Evolutionary conservation across 1,140 invertebrate species (phyloP).

Genomic region (Lucilia cuprina): DNA sequence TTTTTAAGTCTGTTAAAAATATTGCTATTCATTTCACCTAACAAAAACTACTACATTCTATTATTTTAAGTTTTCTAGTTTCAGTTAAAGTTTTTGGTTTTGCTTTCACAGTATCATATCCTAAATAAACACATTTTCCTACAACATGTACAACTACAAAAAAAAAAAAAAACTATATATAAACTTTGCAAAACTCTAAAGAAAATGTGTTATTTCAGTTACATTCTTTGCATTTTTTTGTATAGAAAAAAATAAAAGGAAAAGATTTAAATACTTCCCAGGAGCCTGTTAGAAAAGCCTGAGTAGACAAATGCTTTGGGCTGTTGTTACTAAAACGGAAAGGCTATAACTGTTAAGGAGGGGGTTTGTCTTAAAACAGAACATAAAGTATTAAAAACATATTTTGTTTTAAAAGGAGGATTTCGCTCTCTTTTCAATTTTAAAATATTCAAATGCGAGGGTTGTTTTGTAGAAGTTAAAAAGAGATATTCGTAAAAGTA

Average conservation of each 20-base stretch:
- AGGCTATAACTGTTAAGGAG: too few relatives aligned
- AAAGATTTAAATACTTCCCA: neutral
- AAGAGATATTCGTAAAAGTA: too few relatives aligned
- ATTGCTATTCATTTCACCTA: too few relatives aligned
- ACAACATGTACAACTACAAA: neutral
- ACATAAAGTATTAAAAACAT: too few relatives aligned
- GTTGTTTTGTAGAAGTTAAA: too few relatives aligned
- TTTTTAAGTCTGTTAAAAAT: neutral
- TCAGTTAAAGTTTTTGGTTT: neutral
- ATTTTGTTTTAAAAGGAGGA: too few relatives aligned
- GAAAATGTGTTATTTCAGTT: neutral
- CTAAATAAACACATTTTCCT: constrained; percentile 24
- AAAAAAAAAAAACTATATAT: neutral
- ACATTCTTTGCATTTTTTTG: constrained; percentile 1
- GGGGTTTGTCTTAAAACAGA: too few relatives aligned
- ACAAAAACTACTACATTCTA: too few relatives aligned
- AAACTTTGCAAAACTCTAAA: neutral
- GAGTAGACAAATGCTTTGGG: too few relatives aligned
- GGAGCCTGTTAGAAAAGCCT: too few relatives aligned
- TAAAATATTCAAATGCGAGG: neutral
- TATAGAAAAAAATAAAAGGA: too few relatives aligned
- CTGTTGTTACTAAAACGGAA: too few relatives aligned
- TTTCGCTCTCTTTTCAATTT: neutral
- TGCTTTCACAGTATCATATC: neutral
- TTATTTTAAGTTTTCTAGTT: neutral